Percentiles rank a stretch among this genome's conserved stretches.
Evolutionary conservation across 2,888 invertebrate species (phyloP).

Genomic region (Drosophila eohydei): DNA sequence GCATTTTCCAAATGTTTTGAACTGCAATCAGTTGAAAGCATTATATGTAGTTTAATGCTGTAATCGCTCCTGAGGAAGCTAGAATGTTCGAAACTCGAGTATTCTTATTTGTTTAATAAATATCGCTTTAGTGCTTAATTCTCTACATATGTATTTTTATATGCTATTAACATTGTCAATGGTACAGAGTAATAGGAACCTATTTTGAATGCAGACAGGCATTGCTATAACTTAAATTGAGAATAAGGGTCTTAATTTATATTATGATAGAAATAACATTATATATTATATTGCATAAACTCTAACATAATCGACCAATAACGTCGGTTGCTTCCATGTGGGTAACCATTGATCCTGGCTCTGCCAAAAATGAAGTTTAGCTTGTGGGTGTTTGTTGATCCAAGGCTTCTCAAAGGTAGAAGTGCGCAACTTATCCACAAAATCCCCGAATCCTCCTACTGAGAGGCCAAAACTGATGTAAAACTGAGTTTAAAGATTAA

Average conservation of each 20-base stretch:
- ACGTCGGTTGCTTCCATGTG: slow-evolving; percentile 87
- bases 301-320: slow-evolving; percentile 81
- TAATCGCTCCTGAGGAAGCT: too few species aligned
- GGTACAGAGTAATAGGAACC: neutral
- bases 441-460: slow-evolving; percentile 90
- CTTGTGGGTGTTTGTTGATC: slow-evolving; percentile 88
- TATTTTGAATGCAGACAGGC: neutral
- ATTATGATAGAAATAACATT: neutral
- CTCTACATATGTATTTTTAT: too few species aligned
- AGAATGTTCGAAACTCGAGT: too few species aligned
- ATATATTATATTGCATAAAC: slow-evolving; percentile 77
- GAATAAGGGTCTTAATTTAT: neutral
- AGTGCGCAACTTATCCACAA: slow-evolving; percentile 86
- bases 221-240: neutral
- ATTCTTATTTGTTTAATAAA: too few species aligned
- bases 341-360: slow-evolving; percentile 88
- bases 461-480: slow-evolving; percentile 91
- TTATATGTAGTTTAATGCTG: too few species aligned
- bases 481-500: slow-evolving; percentile 86
- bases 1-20: too few species aligned
- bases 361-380: slow-evolving; percentile 89
- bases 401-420: slow-evolving; percentile 88
- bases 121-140: too few species aligned
- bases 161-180: too few species aligned
- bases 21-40: too few species aligned